A percentile compares a stretch with the other conserved stretches of the same genome.
Evolutionary conservation across 2,113 vertebrate species (phyloP).

Genomic region (Nyctereutes procyonoides): DNA sequence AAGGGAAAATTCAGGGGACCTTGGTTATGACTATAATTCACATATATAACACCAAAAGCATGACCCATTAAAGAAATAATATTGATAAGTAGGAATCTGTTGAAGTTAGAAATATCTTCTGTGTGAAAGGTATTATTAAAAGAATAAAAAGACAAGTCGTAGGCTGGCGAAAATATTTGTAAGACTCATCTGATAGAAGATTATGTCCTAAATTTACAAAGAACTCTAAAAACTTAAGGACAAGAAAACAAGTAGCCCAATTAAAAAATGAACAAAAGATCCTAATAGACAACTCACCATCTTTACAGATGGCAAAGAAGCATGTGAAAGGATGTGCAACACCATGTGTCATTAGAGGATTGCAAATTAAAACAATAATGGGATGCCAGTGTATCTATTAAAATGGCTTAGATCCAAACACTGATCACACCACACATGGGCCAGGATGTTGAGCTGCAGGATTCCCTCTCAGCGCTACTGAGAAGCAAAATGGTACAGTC

Average conservation of each 20-base stretch:
- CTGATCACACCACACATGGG: background rate
- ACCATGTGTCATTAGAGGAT: constrained; percentile 11
- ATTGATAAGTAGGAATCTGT: background rate
- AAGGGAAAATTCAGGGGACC: background rate
- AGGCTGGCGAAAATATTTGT: background rate
- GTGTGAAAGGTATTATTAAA: background rate
- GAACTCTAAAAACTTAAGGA: background rate
- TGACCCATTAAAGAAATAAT: constrained; percentile 6
- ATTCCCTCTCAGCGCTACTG: background rate
- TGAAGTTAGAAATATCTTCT: constrained; percentile 14
- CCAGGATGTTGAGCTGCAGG: background rate
- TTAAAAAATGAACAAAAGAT: background rate
- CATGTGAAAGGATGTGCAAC: background rate
- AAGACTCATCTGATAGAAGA: background rate
- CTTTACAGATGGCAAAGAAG: background rate
- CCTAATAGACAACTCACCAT: background rate
- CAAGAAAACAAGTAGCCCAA: background rate
- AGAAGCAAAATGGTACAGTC: background rate
- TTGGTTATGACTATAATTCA: background rate
- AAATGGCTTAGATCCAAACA: background rate
- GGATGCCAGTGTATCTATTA: background rate
- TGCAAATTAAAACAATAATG: background rate
- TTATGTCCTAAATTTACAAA: background rate
- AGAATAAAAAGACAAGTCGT: background rate
- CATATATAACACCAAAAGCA: background rate